Conservation (phyloP, 2,797 vertebrate genomes). For the Amblyraja radiata region DNA sequence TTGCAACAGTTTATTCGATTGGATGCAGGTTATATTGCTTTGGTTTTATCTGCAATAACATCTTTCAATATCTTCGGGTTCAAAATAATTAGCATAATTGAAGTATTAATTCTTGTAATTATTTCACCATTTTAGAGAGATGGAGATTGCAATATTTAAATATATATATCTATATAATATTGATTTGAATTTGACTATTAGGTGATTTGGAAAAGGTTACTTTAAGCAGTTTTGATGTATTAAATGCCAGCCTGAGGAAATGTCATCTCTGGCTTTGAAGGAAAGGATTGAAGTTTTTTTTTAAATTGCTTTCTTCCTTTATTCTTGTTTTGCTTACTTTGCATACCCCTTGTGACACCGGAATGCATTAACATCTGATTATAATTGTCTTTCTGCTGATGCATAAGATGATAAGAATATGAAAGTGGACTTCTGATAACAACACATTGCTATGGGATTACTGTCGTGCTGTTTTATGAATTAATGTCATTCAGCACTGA, state of each 20-base stretch:
- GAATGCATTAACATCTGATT: constrained; percentile 37
- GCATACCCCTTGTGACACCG: constrained; percentile 23
- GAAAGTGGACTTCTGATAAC: constrained; percentile 26
- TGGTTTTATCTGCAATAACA: neutral
- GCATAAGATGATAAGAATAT: constrained; percentile 30
- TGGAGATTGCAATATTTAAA: neutral
- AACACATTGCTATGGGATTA: constrained; percentile 6
- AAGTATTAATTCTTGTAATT: constrained; percentile 19
- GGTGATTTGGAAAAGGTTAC: constrained; percentile 9
- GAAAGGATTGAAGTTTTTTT: neutral
- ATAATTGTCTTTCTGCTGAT: constrained; percentile 33
- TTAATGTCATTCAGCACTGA: constrained; percentile 20
- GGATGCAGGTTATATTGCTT: neutral
- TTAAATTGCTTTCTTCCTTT: constrained; percentile 20
- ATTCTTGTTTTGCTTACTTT: constrained; percentile 31
- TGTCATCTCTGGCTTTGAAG: constrained; percentile 9
- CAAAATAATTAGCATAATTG: neutral
- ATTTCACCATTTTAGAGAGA: neutral
- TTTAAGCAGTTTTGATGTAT: constrained; percentile 23
- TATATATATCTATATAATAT: neutral
- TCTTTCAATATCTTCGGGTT: neutral
- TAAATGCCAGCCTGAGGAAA: constrained; percentile 11
- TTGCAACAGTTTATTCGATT: neutral
- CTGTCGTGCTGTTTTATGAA: constrained; percentile 11
- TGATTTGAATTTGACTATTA: neutral